phyloP scores from a whole-genome alignment of 2,797 vertebrate species.

The Pangasius larnaudii region DNA sequence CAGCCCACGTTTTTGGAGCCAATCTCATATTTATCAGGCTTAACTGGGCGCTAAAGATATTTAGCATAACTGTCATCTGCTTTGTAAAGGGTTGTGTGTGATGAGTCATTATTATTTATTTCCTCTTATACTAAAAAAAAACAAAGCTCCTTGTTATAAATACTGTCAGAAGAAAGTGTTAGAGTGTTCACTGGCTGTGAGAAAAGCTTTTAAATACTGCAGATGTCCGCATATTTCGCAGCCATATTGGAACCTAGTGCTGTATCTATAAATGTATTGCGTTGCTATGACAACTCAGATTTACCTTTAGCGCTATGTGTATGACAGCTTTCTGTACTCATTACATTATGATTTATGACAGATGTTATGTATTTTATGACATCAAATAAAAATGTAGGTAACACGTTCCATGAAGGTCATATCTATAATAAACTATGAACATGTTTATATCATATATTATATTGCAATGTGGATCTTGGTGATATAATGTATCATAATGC shows the following conservation, averaged over 20 bases:
- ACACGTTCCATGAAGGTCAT: neutral
- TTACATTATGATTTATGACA: neutral
- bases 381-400: too few relatives aligned
- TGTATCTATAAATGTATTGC: neutral
- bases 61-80: neutral
- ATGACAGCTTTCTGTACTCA: neutral
- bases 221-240: neutral
- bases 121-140: neutral
- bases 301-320: neutral
- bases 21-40: neutral
- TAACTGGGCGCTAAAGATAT: conserved; percentile 12
- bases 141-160: too few relatives aligned
- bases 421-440: neutral
- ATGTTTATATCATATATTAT: neutral
- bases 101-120: neutral
- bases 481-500: too few relatives aligned
- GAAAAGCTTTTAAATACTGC: neutral
- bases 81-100: neutral
- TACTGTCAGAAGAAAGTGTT: neutral
- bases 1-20: neutral
- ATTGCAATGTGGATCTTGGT: too few relatives aligned
- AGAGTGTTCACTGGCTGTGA: neutral
- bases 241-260: neutral
- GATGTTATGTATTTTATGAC: neutral
- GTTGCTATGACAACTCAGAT: conserved; percentile 1